Base-by-base conservation (phyloP, 2,113 vertebrate species). In the Lagopus leucura region DNA sequence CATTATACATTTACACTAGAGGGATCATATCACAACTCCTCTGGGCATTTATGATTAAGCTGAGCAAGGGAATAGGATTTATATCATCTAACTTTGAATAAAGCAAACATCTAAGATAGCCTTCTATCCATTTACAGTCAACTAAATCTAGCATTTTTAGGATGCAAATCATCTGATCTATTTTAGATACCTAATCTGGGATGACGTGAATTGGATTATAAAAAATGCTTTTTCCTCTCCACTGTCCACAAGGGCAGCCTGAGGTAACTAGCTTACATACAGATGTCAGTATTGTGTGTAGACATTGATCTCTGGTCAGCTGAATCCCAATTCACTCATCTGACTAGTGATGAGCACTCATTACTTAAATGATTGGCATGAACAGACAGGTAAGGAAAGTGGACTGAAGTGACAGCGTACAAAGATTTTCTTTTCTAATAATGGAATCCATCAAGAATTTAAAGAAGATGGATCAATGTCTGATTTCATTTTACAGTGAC, bases 361-460 rank as follows among this genome's bases (percentile, higher is more conserved):
- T 64, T 93, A 36, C 42, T 85, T 71, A 89, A 95, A 86, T 61
- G 69, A 82, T 21, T 0, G 0, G 55, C 18, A 58, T 58, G 36
- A 93, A 78, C 32, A 74, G n/a, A 34, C 38, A 95, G 80, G 65
- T 88, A 82, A 90, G n/a, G 47, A 70, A 95, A 85, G 20, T 14
- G 13, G 38, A 55, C 45, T 88, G 45, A 88, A 86, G 57, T 24
- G 32, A 90, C 13, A 78, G 61, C 16, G 38, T 24, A 88, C 10
- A 14, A 69, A 82, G 19, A 50, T 82, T 84, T 72, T 82, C 3
- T 65, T 82, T 93, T 76, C 60, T 86, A 79, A 42, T 63, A 60
- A 85, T 1, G 70, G 36, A 92, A 82, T 73, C 63, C 82, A 67
- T 47, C 82, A 94, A 43, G 8, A 79, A 94, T 90, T 75, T 88